These are phyloP conservation scores for Hystrix brachyura DNA, from an alignment of 2,113 vertebrate species.

Conservation along the genomic window DNA sequence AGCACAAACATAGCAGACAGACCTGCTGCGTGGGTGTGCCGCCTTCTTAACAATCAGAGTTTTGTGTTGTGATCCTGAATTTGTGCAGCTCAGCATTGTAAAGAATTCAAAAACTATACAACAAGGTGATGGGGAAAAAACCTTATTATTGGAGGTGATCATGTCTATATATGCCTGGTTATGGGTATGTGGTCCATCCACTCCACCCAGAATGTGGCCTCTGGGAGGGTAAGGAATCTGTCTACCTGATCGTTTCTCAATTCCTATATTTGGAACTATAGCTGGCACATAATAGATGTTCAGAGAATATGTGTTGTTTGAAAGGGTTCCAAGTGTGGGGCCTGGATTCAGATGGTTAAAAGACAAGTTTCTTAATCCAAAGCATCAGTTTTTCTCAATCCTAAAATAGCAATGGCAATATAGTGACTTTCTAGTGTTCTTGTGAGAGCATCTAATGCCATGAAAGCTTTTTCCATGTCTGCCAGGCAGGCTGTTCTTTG, in stretches of 20 bases:
- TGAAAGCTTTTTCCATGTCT: not conserved
- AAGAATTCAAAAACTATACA: not conserved
- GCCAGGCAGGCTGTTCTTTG: not conserved
- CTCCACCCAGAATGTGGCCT: not conserved
- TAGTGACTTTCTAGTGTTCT: not conserved
- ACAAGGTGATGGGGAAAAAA: not conserved
- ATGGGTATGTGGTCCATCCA: fast-evolving
- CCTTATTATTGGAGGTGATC: not conserved
- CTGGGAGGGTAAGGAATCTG: not conserved
- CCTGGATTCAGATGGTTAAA: not conserved
- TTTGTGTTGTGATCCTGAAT: constrained; percentile 20
- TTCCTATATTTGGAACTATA: not conserved
- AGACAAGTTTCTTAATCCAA: not conserved
- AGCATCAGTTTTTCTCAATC: not conserved
- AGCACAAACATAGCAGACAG: constrained; percentile 56
- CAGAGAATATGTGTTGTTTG: not conserved
- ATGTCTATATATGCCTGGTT: not conserved
- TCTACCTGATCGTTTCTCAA: not conserved
- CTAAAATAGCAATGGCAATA: not conserved
- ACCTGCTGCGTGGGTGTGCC: constrained; percentile 59
- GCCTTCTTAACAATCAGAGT: constrained; percentile 32
- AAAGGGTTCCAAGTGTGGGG: not conserved
- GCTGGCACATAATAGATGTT: not conserved
- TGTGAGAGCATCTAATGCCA: not conserved
- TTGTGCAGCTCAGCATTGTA: not conserved